Conservation (phyloP, 2,888 invertebrate genomes). For the Leptopilina drosophilae region DNA sequence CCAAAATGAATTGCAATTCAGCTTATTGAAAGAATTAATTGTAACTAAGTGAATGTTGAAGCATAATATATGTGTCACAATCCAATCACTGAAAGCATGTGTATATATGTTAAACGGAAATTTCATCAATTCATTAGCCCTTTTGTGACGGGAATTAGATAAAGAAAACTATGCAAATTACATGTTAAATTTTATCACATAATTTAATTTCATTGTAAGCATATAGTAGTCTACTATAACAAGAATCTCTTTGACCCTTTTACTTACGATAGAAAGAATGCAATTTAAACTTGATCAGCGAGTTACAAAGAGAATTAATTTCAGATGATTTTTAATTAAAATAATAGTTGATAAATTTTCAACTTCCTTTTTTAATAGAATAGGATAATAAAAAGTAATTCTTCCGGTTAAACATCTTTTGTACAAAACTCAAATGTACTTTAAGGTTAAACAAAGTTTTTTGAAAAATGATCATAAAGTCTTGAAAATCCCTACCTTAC, state of each 20-base stretch:
- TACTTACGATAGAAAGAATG: not conserved
- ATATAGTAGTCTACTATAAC: not conserved
- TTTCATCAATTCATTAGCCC: not conserved
- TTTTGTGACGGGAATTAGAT: not conserved
- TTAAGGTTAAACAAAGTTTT: not conserved
- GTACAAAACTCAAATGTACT: not conserved
- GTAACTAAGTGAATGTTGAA: not conserved
- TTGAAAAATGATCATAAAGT: not conserved
- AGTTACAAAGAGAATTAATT: not conserved
- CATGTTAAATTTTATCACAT: not conserved
- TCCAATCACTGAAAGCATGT: too few species aligned
- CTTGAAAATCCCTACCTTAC: not conserved
- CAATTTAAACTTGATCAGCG: not conserved
- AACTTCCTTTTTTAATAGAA: not conserved
- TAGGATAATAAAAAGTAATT: too few species aligned
- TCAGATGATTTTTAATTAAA: too few species aligned
- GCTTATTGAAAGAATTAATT: constrained; percentile 9
- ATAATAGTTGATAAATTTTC: not conserved
- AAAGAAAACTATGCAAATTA: not conserved
- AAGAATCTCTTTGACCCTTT: not conserved
- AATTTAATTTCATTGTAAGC: not conserved
- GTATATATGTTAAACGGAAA: not conserved
- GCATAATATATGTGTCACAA: too few species aligned
- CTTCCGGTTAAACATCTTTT: not conserved
- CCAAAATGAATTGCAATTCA: not conserved